Evolutionary conservation across 2,888 invertebrate genomes (phyloP).

Genomic region (Napeogenes inachia): DNA sequence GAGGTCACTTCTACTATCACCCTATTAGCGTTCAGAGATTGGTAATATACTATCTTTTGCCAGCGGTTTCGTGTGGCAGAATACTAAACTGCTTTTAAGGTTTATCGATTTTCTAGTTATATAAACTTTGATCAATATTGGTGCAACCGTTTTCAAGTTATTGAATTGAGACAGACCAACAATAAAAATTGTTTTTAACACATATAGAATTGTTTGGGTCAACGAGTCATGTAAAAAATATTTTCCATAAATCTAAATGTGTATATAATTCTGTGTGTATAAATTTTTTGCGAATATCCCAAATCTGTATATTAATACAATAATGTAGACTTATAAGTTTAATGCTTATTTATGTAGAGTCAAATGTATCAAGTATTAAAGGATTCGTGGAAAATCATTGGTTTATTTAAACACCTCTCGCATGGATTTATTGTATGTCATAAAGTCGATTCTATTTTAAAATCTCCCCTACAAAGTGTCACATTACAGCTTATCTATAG

Average conservation of each 20-base stretch:
- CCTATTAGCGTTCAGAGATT: background rate
- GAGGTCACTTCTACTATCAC: background rate
- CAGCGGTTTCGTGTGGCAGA: no score
- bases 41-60: background rate
- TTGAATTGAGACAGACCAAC: no score
- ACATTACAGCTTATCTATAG: slow-evolving; percentile 66
- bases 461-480: slow-evolving; percentile 44
- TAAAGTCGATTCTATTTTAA: slow-evolving; percentile 54
- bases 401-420: slow-evolving; percentile 23
- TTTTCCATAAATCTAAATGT: slow-evolving; percentile 28
- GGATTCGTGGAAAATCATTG: slow-evolving; percentile 15
- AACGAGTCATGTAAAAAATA: background rate
- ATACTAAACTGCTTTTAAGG: no score
- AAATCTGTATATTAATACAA: background rate
- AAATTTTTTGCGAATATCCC: background rate
- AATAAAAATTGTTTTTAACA: no score
- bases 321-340: slow-evolving; percentile 16
- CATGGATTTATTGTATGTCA: slow-evolving; percentile 33
- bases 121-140: no score
- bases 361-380: background rate
- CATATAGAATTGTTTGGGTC: no score
- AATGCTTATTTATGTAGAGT: slow-evolving; percentile 38
- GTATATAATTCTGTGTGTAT: background rate
- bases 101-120: no score
- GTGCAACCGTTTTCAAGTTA: no score